Evolutionary conservation across 2,113 vertebrate genomes (phyloP), one percentile per base, ranked within the genome.

Genomic region (Scytalopus superciliaris): DNA sequence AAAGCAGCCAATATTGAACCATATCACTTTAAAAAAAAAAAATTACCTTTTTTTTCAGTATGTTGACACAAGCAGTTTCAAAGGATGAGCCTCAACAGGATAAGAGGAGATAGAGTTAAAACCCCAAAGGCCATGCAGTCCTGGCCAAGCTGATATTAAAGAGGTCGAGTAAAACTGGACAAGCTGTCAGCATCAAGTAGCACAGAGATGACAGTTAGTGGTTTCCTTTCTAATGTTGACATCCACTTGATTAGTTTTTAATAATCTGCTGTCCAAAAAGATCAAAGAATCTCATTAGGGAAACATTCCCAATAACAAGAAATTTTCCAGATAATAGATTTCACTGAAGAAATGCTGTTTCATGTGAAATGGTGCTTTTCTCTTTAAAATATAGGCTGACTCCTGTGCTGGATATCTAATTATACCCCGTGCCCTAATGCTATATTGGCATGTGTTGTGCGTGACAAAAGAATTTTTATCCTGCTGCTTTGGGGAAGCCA

Each of bases 261-360:
- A 81, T 84, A 75, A 91, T 78, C 85, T 64, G 39, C 59, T 53
- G 93, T 83, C 94, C 78, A 11, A 45, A 83, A 95, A 94, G 81
- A 96, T 96, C 84, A 89, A 90, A 93, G 87, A 88, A 86, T 86
- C 52, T 85, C 67, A 45, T 94, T 53, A 76, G 70, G 86, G 92
- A 80, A 74, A 57, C 56, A 23, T 93, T 83, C n/a, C 69, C 14
- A 8, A 73, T 80, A 79, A 93, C n/a, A 53, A 64, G 83, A 76
- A 35, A 80, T 76, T 89, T 83, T 62, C 60, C 53, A 44, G 85
- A 53, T 78, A 84, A 96, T 75, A 39, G 85, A 90, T 93, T 86
- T 79, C 39, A 16, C 35, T 31, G 80, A 56, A 83, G 85, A 93
- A 95, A 85, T 74, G 87, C 89, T 85, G 68, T 92, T 96, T 88